These are phyloP conservation scores for Pocillopora verrucosa DNA, from an alignment of 64 coral and sea anemone genomes.

Conservation along the genomic window DNA sequence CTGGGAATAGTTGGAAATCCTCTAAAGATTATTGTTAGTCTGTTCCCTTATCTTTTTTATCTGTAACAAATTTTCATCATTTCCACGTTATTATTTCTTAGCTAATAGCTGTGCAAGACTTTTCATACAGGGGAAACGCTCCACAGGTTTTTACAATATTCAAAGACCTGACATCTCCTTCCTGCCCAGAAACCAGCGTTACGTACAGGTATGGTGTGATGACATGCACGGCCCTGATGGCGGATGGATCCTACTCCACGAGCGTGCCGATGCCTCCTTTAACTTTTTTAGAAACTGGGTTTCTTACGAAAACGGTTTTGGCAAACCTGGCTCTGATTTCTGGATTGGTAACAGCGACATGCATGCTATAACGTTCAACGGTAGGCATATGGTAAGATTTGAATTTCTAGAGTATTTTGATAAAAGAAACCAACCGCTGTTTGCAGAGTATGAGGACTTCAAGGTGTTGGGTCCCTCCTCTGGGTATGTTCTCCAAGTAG, in stretches of 20 bases:
- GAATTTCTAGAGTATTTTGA: not conserved
- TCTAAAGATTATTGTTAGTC: too few species aligned
- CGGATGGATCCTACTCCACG: conserved; percentile 10
- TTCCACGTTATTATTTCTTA: too few species aligned
- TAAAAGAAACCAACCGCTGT: not conserved
- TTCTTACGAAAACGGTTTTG: conserved; percentile 9
- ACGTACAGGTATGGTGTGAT: not conserved
- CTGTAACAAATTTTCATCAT: too few species aligned
- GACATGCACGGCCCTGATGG: conserved; percentile 16
- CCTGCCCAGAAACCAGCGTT: not conserved
- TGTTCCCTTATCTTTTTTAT: too few species aligned
- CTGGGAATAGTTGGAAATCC: too few species aligned
- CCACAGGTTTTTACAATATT: not conserved
- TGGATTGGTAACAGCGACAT: conserved; percentile 1
- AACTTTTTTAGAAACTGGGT: conserved; percentile 7
- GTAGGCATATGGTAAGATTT: not conserved
- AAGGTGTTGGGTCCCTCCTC: not conserved
- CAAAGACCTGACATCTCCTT: not conserved
- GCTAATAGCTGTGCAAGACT: not conserved
- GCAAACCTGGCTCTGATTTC: not conserved
- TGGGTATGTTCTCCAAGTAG: not conserved
- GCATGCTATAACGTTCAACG: not conserved
- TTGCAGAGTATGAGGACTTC: conserved; percentile 6
- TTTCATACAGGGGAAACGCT: not conserved
- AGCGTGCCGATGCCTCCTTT: not conserved